Percentiles rank a stretch among this genome's conserved stretches.
phyloP scores from a whole-genome alignment of 2,113 vertebrate species.

The Fregata magnificens region DNA sequence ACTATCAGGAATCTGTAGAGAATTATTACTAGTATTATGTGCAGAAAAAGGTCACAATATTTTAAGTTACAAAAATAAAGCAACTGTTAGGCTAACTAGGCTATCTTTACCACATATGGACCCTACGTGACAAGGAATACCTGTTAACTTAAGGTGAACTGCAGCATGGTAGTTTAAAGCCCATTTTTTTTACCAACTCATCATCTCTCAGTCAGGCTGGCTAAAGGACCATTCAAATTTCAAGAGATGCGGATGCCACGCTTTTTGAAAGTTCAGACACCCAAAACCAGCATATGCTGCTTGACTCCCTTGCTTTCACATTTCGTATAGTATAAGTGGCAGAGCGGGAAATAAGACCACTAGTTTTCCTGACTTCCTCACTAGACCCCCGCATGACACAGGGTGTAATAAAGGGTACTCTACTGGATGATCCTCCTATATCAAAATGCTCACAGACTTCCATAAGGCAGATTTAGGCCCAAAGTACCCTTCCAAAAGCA shows the following conservation, averaged over 20 bases:
- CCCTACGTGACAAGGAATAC: background rate
- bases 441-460: background rate
- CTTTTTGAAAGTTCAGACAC: background rate
- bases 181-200: background rate
- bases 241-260: background rate
- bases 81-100: background rate
- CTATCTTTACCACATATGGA: background rate
- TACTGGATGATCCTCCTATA: background rate
- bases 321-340: accelerated
- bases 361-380: background rate
- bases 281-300: background rate
- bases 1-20: background rate
- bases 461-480: background rate
- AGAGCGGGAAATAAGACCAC: background rate
- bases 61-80: background rate
- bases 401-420: background rate
- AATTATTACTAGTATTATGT: background rate
- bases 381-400: no score
- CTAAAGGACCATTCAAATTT: background rate
- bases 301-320: background rate
- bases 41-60: background rate
- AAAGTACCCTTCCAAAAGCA: background rate
- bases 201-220: background rate
- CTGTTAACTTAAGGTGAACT: background rate
- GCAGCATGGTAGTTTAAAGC: background rate